A percentile compares a stretch with the other conserved stretches of the same genome.
Conservation (phyloP, 1,140 invertebrate genomes). For the Samia ricini region DNA sequence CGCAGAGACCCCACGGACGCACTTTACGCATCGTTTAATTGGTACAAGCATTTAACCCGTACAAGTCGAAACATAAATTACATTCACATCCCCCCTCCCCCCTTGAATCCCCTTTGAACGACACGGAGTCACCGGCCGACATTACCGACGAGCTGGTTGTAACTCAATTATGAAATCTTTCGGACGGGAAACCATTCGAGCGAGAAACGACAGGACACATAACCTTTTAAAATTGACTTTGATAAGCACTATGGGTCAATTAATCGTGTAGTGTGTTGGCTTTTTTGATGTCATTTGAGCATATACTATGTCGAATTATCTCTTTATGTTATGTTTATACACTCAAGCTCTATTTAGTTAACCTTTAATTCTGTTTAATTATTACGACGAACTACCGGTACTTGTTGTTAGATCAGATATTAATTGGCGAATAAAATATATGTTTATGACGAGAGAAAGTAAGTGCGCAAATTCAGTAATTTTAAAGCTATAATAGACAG, state of each 20-base stretch:
- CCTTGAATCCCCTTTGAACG: slow-evolving; percentile 57
- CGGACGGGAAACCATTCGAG: background rate
- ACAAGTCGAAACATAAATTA: slow-evolving; percentile 69
- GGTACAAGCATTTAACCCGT: slow-evolving; percentile 55
- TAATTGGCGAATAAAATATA: too few species aligned
- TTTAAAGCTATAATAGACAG: too few species aligned
- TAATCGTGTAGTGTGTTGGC: background rate
- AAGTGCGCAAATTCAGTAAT: too few species aligned
- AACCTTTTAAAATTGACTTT: slow-evolving; percentile 8
- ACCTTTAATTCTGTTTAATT: background rate
- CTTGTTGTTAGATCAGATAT: too few species aligned
- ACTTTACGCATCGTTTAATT: slow-evolving; percentile 67
- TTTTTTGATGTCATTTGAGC: background rate
- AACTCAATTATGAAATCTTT: slow-evolving; percentile 49
- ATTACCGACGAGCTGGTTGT: slow-evolving; percentile 51
- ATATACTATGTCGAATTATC: background rate
- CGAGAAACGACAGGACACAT: background rate
- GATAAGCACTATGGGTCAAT: slow-evolving; percentile 2
- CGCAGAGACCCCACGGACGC: slow-evolving; percentile 31
- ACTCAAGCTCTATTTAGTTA: background rate
- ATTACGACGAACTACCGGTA: background rate
- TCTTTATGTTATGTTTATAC: background rate
- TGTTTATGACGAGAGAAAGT: too few species aligned
- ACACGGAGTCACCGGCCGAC: slow-evolving; percentile 38
- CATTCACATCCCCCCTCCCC: slow-evolving; percentile 55